Evolutionary conservation across 1,140 invertebrate species (phyloP), one percentile per base, ranked within the genome.

Genomic region (Linepithema humile): DNA sequence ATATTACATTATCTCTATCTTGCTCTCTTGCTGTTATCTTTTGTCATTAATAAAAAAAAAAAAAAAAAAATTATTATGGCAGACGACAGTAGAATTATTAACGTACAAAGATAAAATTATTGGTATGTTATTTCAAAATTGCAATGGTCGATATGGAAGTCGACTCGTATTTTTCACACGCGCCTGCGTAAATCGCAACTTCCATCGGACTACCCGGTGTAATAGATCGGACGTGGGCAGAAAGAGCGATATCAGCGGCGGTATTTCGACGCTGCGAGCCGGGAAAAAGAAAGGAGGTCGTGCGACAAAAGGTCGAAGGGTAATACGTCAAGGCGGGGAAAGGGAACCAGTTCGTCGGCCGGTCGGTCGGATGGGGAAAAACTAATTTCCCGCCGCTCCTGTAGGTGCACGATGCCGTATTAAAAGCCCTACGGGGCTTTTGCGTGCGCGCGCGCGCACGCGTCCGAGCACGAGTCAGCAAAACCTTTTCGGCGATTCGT

Each of bases 401-500:
- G 67, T 89, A 60, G 82, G 48, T 78, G 83, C 64, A 72, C 29
- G 65, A 69, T 35, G 80, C 48, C 65, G 74, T 91, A 91, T 91
- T 91, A 92, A 91, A 92, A 88, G 77, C 86, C 83, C 88, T 82
- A 59, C 69, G 85, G 84, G 59, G 20, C 73, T 65, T 23, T 50
- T 29, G 72, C 69, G 65, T 38, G 53, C 69, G 5, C 60, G 50
- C n/a, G n/a, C n/a, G n/a, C n/a, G n/a, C n/a, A n/a, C n/a, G n/a
- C n/a, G 15, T 35, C 12, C 60, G 43, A 12, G 23, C 67, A 62
- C 53, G 88, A 92, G 91, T 93, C 92, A 92, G 92, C 91, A 89
- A 91, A 93, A 92, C 88, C 90, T 88, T 92, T 92, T 90, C 85
- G 86, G 85, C 83, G 88, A 93, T 92, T 91, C 91, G 89, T 91